Base-by-base conservation (phyloP, 2,888 invertebrate species). In the Sphaerophoria rueppellii region DNA sequence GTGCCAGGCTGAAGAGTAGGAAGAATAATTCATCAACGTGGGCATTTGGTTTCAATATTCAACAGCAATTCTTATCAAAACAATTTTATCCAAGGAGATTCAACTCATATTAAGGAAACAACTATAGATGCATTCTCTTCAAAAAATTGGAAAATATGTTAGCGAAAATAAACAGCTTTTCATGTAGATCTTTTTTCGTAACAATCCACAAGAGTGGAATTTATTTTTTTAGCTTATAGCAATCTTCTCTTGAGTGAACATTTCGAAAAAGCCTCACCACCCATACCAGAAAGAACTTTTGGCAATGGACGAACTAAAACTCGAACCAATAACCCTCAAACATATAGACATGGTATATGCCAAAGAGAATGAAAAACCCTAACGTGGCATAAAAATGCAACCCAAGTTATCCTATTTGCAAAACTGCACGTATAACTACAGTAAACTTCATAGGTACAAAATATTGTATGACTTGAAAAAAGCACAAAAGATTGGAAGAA, bases 321-420 rank as follows among this genome's bases (percentile, higher is more conserved):
- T 12, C 43, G 52, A 37, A 52, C 65, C 52, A 52, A 65, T 50
- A 52, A 65, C 65, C 37, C 35, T 50, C 52, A 37, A 4, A 14
- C 37, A 50, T 52, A 65, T 11, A 52, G 24, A 16, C 37, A 65
- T 24, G 55, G 34, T 46, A 34, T 46, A 46, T 63, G 74, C 63
- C 63, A 63, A 48, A 65, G 48, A 37, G 37, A 60, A 60, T 60
- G 32, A 69, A 69, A 24, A 54, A 5, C 32, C 11, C 46, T 12
- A 78, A 73, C 40, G 58, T 73, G 58, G 40, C 60, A 74, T 79
- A 79, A 74, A 43, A 74, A 74, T 74, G 60, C 69, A 79, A 74
- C 65, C 74, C 55, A 46, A 55, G n/a, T 60, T 65, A 67, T 60
- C 76, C 50, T 43, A 46, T 57, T 70, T 55, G 55, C 12, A 16